Base-by-base conservation (phyloP, 1,140 invertebrate species). In the Saccostrea cuccullata region DNA sequence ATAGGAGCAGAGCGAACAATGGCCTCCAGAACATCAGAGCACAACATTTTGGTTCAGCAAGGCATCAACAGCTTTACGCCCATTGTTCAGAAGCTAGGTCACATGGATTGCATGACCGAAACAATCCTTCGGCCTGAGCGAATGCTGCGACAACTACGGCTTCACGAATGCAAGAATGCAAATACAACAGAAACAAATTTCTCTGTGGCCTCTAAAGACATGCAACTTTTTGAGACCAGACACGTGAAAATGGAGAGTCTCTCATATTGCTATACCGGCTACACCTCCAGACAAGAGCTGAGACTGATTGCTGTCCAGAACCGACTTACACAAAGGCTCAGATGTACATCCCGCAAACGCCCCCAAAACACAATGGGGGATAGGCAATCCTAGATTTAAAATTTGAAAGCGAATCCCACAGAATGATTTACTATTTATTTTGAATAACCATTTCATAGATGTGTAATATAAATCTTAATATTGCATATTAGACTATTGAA, bases 201-300 rank as follows among this genome's bases (percentile, higher is more conserved):
- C 55, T 88, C 85, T 55, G 83, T 88, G 17, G 83, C 87, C 2
- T 88, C 87, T 11, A 88, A 88, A 73, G 87, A 88, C 30, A 88
- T 85, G 87, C 84, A 86, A 40, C 30, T 88, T 17, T 73, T 55
- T 23, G 30, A 88, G 12, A 88, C 87, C 17, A 20, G 15, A 60
- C 58, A 73, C 15, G 20, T 36, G 30, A 36, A 36, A 36, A 36
- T 36, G 30, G 30, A 36, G 30, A 36, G 30, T 36, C 30, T 36
- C 30, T 36, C 30, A 36, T 36, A 36, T 36, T 2, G 30, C 30
- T 36, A 2, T 36, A 36, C 30, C 30, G 30, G 20, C 30, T 83
- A 36, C 30, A 83, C 8, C 13, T 40, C 12, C 70, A 26, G 36
- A 30, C 23, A 12, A 26, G 36, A 30, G 36, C n/a, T 15, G 17